These are phyloP conservation scores for Paradisaea rubra DNA, from an alignment of 2,113 vertebrate genomes.

Conservation along the genomic window DNA sequence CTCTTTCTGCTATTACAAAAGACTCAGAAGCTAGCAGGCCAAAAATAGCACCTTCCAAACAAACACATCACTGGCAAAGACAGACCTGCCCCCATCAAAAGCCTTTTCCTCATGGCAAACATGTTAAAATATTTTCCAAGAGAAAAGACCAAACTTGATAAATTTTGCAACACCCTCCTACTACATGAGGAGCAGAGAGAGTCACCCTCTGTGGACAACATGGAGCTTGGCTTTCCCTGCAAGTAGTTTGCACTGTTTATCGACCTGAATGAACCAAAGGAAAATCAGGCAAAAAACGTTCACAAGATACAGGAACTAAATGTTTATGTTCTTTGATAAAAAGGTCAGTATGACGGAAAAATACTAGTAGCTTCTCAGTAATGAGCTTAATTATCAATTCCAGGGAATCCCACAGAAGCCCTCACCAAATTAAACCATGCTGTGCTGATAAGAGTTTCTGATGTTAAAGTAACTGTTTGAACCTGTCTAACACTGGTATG, in stretches of 20 bases:
- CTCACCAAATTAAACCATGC: neutral
- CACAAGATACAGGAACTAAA: neutral
- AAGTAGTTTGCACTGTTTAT: neutral
- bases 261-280: neutral
- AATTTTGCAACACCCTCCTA: neutral
- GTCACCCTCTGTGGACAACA: neutral
- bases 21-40: constrained; percentile 1
- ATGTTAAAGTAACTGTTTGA: neutral
- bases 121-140: neutral
- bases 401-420: neutral
- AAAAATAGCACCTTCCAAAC: constrained; percentile 43
- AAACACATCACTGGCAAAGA: neutral
- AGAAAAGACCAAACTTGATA: neutral
- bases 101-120: neutral
- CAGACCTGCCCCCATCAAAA: neutral
- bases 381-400: neutral
- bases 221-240: neutral
- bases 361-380: neutral
- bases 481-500: neutral
- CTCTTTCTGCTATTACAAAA: constrained; percentile 61
- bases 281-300: neutral
- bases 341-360: neutral
- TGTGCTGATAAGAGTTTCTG: neutral
- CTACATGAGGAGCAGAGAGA: neutral
- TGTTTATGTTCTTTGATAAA: neutral